Percentiles rank a stretch among this genome's conserved stretches.
Evolutionary conservation across 1,140 invertebrate genomes (phyloP).

Genomic region (Streblospio benedicti): DNA sequence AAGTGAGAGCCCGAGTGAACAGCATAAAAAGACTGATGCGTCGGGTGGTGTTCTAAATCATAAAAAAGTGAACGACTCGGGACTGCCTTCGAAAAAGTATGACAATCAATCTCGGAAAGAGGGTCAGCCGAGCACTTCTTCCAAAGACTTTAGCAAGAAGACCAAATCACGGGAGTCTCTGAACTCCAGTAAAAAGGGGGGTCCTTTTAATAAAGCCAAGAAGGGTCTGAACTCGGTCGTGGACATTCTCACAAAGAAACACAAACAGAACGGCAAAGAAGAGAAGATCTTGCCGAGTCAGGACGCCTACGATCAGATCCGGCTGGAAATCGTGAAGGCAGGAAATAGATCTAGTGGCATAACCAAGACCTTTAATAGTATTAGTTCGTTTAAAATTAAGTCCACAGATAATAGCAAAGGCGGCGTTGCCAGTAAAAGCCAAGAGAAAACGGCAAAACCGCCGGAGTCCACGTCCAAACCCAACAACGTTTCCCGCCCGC

Average conservation of each 20-base stretch:
- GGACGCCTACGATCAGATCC: slow-evolving; percentile 16
- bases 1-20: too few relatives aligned
- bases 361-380: slow-evolving; percentile 5
- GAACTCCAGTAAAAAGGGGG: too few relatives aligned
- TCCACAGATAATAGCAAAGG: not conserved
- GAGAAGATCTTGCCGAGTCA: not conserved
- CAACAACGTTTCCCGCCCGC: not conserved
- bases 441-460: not conserved
- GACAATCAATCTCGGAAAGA: too few relatives aligned
- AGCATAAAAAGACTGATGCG: too few relatives aligned
- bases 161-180: too few relatives aligned
- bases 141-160: too few relatives aligned
- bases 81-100: too few relatives aligned
- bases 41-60: too few relatives aligned
- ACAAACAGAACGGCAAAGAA: not conserved
- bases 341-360: slow-evolving; percentile 17
- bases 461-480: not conserved
- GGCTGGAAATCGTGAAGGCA: slow-evolving; percentile 16
- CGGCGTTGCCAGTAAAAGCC: not conserved
- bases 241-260: slow-evolving; percentile 61
- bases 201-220: too few relatives aligned
- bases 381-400: slow-evolving; percentile 9
- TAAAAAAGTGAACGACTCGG: too few relatives aligned
- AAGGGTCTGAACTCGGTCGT: too few relatives aligned
- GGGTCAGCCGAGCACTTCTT: too few relatives aligned